Evolutionary conservation across 2,113 vertebrate genomes (phyloP).

Genomic region (Notechis scutatus): DNA sequence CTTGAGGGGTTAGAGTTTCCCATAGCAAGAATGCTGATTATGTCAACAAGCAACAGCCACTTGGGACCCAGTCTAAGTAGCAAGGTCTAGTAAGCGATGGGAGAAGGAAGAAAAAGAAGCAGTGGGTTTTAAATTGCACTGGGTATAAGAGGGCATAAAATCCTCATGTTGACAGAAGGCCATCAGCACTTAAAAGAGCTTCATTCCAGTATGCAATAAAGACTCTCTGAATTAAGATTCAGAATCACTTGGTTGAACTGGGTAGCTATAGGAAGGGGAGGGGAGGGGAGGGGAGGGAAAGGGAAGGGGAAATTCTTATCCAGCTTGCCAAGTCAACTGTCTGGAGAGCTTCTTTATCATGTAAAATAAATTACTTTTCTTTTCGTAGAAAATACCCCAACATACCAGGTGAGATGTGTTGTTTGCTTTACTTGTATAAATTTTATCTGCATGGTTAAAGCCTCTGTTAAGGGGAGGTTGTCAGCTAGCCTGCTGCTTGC

Average conservation of each 20-base stretch:
- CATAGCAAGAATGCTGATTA: background rate
- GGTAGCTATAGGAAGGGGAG: background rate
- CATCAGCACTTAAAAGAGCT: background rate
- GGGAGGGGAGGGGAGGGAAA: background rate
- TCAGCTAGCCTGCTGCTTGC: too few species aligned
- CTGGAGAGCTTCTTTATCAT: background rate
- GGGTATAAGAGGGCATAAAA: background rate
- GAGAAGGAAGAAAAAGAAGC: background rate
- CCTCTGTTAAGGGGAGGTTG: too few species aligned
- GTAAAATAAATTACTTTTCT: too few species aligned
- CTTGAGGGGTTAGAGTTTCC: background rate
- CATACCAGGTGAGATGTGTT: too few species aligned
- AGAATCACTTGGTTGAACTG: background rate
- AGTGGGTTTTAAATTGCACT: background rate
- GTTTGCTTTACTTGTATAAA: too few species aligned
- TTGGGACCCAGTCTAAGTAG: background rate
- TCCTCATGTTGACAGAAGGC: background rate
- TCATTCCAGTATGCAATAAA: background rate
- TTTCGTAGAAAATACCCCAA: too few species aligned
- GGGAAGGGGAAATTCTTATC: background rate
- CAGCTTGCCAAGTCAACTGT: background rate
- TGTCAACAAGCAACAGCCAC: background rate
- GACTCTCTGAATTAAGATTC: background rate
- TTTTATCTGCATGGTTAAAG: too few species aligned
- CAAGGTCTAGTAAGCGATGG: background rate